phyloP scores from a whole-genome alignment of 1,140 invertebrate genomes.

The Gerris buenoi region DNA sequence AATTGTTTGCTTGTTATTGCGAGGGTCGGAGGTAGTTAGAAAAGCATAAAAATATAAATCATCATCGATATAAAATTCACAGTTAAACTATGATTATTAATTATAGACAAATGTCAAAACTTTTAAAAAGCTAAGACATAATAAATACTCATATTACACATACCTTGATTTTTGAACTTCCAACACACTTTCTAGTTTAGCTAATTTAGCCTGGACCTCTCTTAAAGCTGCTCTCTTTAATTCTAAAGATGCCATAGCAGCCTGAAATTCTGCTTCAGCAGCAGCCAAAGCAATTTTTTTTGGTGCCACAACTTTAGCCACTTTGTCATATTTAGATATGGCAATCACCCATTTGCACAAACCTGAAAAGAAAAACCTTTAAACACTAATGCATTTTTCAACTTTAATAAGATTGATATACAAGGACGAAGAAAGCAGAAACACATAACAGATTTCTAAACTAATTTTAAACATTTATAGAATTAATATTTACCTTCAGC shows the following conservation, averaged over 20 bases:
- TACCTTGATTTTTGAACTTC: slow-evolving; percentile 18
- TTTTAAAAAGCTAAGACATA: not conserved
- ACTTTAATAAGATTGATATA: no score
- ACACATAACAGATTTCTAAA: no score
- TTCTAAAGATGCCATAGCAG: slow-evolving; percentile 48
- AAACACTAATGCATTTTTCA: no score
- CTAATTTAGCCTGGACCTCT: slow-evolving; percentile 52
- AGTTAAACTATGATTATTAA: not conserved
- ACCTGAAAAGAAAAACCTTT: slow-evolving; percentile 31
- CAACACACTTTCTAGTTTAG: slow-evolving; percentile 37
- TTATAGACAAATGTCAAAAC: not conserved
- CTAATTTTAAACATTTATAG: no score
- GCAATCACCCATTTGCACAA: slow-evolving; percentile 84
- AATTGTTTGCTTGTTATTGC: no score
- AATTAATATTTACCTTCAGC: slow-evolving; percentile 46
- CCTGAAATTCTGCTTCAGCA: slow-evolving; percentile 54
- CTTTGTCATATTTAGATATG: slow-evolving; percentile 84
- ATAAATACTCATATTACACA: no score
- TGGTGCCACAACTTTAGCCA: slow-evolving; percentile 73
- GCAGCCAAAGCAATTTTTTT: slow-evolving; percentile 62
- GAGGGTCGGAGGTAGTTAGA: no score
- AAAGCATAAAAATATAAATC: no score
- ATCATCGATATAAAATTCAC: no score
- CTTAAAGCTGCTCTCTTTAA: slow-evolving; percentile 60
- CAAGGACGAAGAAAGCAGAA: no score